Base-by-base conservation (phyloP, 2,888 invertebrate genomes). In the Tenthredo amoena region DNA sequence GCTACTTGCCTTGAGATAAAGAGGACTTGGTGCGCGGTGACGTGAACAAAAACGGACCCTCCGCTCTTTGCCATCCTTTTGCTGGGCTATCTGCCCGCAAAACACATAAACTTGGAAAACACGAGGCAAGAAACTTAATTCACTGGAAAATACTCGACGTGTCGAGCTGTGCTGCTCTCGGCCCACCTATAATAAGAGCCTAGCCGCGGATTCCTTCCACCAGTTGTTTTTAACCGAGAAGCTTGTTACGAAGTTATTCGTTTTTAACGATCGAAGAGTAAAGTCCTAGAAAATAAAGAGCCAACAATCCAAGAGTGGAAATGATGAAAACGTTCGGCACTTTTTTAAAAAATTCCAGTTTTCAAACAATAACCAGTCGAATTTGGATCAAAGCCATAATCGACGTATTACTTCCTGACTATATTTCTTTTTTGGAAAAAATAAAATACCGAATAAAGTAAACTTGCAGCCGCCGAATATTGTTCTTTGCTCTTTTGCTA, bases 51-150 rank as follows among this genome's bases (percentile, higher is more conserved):
- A 90, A 90, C 90, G 62, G 58, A 81, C 81, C 58, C 58, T 81
- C 81, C 12, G 47, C 47, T 34, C 55, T n/a, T 62, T 81, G 58
- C 40, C 62, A 62, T 81, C 40, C 81, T 37, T 62, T 81, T 40
- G 40, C 87, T 26, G 62, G 87, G 89, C 88, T 91, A 91, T 91
- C 89, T 90, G 87, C 71, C 89, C 90, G 87, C 90, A 89, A 90
- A 91, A 90, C 91, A 88, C 90, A 91, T 91, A 91, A 91, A 91
- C 89, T 91, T 90, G 89, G 87, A 85, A 87, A 89, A 89, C 89
- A 88, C 90, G 90, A 91, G 87, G 90, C 91, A 91, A 91, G 90
- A 91, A 91, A 91, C 90, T 91, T 90, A 91, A 91, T 91, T 91
- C 90, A 90, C 88, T 90, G 90, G 90, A 91, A 91, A 91, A 91